Evolutionary conservation across 2,113 vertebrate genomes (phyloP).

Genomic region (Paramisgurnus dabryanus): DNA sequence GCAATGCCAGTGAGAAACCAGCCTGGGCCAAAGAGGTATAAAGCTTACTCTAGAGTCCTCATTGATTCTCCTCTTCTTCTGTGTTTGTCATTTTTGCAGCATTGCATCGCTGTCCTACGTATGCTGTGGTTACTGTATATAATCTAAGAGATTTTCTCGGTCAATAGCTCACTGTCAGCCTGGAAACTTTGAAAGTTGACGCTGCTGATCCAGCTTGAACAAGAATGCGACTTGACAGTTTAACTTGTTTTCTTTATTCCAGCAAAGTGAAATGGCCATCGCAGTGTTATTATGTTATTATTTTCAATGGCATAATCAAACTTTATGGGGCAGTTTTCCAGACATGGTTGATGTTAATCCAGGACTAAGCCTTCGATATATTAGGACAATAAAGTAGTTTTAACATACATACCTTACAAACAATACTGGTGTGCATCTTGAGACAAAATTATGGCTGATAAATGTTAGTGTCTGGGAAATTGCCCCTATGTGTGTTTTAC

Average conservation of each 20-base stretch:
- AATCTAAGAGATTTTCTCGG: background rate
- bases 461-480: no score
- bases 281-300: background rate
- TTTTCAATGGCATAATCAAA: no score
- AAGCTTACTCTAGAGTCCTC: slow-evolving; percentile 4
- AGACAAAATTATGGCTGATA: no score
- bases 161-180: slow-evolving; percentile 1
- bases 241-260: slow-evolving; percentile 8
- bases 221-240: background rate
- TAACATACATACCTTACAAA: no score
- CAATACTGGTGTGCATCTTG: no score
- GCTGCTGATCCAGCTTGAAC: background rate
- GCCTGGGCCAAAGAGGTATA: slow-evolving; percentile 95
- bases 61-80: background rate
- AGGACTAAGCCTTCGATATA: no score
- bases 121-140: background rate
- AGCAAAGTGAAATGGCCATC: slow-evolving; percentile 5
- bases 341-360: no score
- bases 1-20: slow-evolving; percentile 90
- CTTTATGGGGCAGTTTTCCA: no score
- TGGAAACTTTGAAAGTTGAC: background rate
- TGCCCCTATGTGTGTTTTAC: no score
- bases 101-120: background rate
- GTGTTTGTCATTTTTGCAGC: background rate
- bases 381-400: no score